phyloP scores from a whole-genome alignment of 1,140 invertebrate species.

The Nomia melanderi region DNA sequence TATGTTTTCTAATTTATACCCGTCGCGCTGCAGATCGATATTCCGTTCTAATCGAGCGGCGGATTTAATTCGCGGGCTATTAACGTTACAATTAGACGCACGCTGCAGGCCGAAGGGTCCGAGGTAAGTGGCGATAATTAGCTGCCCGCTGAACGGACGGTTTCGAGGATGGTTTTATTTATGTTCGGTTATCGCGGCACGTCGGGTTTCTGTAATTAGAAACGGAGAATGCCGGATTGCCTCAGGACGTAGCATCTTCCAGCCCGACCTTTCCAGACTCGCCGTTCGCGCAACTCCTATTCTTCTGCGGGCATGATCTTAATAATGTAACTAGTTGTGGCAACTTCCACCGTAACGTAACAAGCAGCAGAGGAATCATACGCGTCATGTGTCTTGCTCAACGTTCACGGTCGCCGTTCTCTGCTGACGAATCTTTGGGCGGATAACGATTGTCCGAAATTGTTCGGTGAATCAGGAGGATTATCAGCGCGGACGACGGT shows the following conservation, averaged over 20 bases:
- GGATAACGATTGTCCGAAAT: no score
- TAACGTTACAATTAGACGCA: no score
- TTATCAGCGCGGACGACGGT: no score
- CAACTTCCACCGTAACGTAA: conserved; percentile 46
- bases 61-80: no score
- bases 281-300: conserved; percentile 30
- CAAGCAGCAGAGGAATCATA: conserved; percentile 30
- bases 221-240: not conserved
- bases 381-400: conserved; percentile 36
- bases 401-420: conserved; percentile 2
- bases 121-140: no score
- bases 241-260: not conserved
- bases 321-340: conserved; percentile 46
- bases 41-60: no score
- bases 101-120: no score
- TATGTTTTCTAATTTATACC: no score
- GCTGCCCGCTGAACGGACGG: no score
- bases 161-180: no score
- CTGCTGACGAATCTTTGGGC: not conserved
- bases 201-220: not conserved
- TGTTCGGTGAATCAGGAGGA: not conserved
- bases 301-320: conserved; percentile 33
- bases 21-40: no score
- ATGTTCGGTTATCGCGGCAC: no score
- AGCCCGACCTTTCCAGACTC: conserved; percentile 6